These are phyloP conservation scores for Loris lydekkerianus DNA, from an alignment of 2,797 vertebrate genomes.

Conservation along the genomic window DNA sequence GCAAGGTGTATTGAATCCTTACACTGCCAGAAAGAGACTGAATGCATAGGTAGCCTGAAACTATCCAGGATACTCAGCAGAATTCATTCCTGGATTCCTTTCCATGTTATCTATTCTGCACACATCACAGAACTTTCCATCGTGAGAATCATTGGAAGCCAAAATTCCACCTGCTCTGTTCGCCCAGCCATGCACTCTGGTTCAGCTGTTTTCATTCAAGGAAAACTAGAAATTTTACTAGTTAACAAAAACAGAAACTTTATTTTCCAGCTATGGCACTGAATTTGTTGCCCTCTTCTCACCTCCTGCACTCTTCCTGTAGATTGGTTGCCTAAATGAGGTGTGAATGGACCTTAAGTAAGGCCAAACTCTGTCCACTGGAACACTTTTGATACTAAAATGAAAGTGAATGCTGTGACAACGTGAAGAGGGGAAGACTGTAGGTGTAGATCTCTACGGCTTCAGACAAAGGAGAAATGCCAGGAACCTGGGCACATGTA, in stretches of 20 bases:
- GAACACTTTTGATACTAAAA: not conserved
- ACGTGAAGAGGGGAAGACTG: not conserved
- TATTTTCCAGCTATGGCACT: not conserved
- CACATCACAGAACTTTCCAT: not conserved
- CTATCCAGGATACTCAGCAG: not conserved
- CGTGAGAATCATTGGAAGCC: not conserved
- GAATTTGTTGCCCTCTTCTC: not conserved
- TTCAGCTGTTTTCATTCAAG: not conserved
- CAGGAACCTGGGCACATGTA: not conserved
- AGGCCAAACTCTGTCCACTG: not conserved
- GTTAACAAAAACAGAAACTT: not conserved
- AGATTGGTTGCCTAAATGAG: not conserved
- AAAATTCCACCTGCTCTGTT: not conserved
- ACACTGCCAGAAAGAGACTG: not conserved
- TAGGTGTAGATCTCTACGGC: accelerated
- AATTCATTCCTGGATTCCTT: not conserved
- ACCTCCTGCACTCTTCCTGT: not conserved
- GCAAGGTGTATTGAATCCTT: not conserved
- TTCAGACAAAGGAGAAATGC: not conserved
- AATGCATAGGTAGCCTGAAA: not conserved
- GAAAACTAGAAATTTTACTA: not conserved
- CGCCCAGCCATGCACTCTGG: not conserved
- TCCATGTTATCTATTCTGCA: not conserved
- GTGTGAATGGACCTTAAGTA: not conserved
- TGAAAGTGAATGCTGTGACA: not conserved